These are phyloP conservation scores for Cyrtorhinus lividipennis DNA, from an alignment of 1,140 invertebrate species.

Conservation along the genomic window DNA sequence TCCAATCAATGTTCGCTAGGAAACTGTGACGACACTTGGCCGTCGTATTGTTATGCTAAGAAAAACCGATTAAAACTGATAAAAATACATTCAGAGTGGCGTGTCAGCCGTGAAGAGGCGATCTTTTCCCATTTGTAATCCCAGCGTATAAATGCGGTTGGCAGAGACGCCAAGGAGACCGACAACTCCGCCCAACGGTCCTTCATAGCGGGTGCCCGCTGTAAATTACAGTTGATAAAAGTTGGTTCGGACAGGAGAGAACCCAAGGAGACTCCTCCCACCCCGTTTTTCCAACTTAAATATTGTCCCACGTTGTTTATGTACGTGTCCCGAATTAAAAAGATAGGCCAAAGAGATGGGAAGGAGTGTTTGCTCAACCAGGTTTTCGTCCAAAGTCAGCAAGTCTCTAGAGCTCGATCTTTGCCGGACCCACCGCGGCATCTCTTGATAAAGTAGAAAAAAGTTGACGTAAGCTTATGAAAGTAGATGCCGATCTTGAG, in stretches of 20 bases:
- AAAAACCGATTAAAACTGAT: no score
- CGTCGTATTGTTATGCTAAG: no score
- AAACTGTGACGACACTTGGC: no score
- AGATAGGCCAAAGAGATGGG: background rate
- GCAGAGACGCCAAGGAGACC: background rate
- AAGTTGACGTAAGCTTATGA: background rate
- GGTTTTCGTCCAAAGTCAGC: background rate
- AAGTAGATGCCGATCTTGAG: no score
- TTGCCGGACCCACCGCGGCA: no score
- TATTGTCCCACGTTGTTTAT: conserved; percentile 10
- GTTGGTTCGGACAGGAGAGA: background rate
- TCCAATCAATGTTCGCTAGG: no score
- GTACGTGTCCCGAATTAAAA: conserved; percentile 15
- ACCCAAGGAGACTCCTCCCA: background rate
- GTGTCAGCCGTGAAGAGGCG: no score
- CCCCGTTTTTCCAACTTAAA: conserved; percentile 5
- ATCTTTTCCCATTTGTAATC: background rate
- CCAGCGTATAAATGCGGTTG: background rate
- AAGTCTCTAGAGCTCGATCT: background rate
- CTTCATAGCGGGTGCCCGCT: background rate
- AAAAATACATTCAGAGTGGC: no score
- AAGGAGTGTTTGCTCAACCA: background rate
- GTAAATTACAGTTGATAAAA: background rate
- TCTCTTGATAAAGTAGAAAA: background rate
- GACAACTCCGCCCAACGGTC: background rate